phyloP scores from a whole-genome alignment of 2,797 vertebrate species.

The Anguilla megastoma region DNA sequence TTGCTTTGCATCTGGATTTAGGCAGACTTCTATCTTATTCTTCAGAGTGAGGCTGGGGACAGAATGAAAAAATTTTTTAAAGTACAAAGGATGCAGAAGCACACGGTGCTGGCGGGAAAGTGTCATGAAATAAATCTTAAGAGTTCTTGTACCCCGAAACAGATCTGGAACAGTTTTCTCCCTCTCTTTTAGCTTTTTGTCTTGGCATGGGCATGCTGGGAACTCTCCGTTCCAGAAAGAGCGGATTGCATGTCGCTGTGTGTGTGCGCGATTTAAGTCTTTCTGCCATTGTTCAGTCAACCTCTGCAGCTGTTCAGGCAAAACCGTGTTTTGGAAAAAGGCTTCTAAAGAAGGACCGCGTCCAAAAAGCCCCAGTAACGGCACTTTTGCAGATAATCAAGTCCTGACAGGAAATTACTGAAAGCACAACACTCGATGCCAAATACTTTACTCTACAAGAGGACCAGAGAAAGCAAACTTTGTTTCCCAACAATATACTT shows the following conservation, averaged over 20 bases:
- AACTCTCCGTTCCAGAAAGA: background rate
- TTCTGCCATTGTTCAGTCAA: background rate
- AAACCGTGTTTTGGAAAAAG: slow-evolving; percentile 38
- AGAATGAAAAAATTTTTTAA: too few relatives aligned
- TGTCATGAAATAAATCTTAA: background rate
- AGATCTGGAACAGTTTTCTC: background rate
- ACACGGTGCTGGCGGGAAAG: background rate
- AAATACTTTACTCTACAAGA: background rate
- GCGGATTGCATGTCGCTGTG: background rate
- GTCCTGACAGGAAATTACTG: background rate
- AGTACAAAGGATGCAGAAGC: background rate
- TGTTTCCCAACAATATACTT: background rate
- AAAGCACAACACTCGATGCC: background rate
- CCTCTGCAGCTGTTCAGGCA: slow-evolving; percentile 52
- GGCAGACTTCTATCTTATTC: background rate
- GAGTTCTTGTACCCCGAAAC: background rate
- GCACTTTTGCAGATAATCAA: background rate
- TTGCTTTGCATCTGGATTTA: background rate
- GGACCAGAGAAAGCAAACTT: background rate
- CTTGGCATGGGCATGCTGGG: background rate
- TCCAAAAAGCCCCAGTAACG: background rate
- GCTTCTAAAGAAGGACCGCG: background rate
- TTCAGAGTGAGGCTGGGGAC: slow-evolving; percentile 1
- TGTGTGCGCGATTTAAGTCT: background rate
- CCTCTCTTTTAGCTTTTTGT: background rate